phyloP scores from a whole-genome alignment of 2,113 vertebrate genomes.

The Lasiurus borealis region DNA sequence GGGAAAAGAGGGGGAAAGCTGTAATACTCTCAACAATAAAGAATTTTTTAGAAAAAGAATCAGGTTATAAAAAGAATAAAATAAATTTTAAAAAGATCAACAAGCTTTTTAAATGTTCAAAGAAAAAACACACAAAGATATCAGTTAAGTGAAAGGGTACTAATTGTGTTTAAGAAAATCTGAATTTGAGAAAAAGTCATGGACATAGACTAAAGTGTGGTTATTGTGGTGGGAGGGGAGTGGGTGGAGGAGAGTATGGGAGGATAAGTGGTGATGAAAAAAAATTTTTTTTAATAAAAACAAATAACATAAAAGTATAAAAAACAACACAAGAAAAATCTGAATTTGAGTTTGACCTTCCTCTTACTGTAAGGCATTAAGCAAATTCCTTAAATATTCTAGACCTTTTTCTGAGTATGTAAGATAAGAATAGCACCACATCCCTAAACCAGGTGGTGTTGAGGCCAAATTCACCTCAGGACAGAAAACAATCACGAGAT shows the following conservation, averaged over 20 bases:
- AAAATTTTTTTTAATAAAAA: not conserved
- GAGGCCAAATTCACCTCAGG: not conserved
- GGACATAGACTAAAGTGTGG: not conserved
- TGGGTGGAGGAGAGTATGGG: not conserved
- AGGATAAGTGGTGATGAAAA: not conserved
- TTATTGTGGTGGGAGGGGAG: not conserved
- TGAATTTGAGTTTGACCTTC: not conserved
- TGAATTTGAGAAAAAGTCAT: not conserved
- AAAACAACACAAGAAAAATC: not conserved
- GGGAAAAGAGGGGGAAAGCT: too few species aligned
- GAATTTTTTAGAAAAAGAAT: too few species aligned
- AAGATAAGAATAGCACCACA: not conserved
- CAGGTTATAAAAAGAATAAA: too few species aligned
- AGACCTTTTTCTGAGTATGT: not conserved
- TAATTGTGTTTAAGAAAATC: not conserved
- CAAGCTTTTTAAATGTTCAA: slow-evolving; percentile 52
- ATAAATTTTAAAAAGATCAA: slow-evolving; percentile 15
- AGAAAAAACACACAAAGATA: slow-evolving; percentile 18
- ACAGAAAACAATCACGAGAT: not conserved
- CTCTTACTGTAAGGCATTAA: not conserved
- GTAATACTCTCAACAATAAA: too few species aligned
- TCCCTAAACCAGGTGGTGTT: not conserved
- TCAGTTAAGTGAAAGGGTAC: not conserved
- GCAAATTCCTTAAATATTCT: not conserved
- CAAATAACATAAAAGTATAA: not conserved